Evolutionary conservation across 1,140 invertebrate genomes (phyloP).

Genomic region (Charaxes varanes): DNA sequence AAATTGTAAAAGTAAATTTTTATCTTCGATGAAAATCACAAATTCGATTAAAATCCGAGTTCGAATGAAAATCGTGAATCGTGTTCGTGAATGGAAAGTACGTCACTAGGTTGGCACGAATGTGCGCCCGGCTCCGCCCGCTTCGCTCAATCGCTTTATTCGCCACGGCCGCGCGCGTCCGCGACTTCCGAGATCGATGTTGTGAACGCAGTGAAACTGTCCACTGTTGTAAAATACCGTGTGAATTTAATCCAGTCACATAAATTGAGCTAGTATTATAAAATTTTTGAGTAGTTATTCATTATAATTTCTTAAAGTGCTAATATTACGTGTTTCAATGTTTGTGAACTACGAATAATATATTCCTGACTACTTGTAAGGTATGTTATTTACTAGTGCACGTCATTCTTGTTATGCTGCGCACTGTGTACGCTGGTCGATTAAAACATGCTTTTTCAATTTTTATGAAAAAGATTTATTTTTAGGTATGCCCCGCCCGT

Average conservation of each 20-base stretch:
- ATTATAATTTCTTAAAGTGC: constrained; percentile 22
- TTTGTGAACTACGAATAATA: constrained; percentile 25
- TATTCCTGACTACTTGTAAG: constrained; percentile 37
- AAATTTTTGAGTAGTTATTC: constrained; percentile 14
- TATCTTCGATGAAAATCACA: too few species aligned
- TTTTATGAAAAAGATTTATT: constrained; percentile 7
- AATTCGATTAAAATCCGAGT: constrained; percentile 19
- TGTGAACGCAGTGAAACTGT: constrained; percentile 45
- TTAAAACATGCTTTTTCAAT: constrained; percentile 15
- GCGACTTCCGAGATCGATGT: constrained; percentile 63
- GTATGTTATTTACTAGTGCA: constrained; percentile 60
- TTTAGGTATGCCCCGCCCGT: background rate
- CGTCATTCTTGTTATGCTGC: constrained; percentile 53
- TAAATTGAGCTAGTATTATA: constrained; percentile 45
- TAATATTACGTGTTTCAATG: constrained; percentile 23
- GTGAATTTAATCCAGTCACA: constrained; percentile 44
- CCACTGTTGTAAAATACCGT: constrained; percentile 53
- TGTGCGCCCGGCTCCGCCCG: constrained; percentile 28
- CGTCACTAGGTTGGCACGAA: constrained; percentile 46
- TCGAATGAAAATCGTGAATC: constrained; percentile 22
- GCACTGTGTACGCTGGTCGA: constrained; percentile 38
- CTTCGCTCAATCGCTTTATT: constrained; percentile 58
- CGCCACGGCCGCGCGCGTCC: constrained; percentile 55
- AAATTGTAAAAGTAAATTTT: too few species aligned
- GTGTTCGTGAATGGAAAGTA: constrained; percentile 26